A percentile compares a stretch with the other conserved stretches of the same genome.
phyloP scores from a whole-genome alignment of 2,113 vertebrate genomes.

The Mixornis gularis region DNA sequence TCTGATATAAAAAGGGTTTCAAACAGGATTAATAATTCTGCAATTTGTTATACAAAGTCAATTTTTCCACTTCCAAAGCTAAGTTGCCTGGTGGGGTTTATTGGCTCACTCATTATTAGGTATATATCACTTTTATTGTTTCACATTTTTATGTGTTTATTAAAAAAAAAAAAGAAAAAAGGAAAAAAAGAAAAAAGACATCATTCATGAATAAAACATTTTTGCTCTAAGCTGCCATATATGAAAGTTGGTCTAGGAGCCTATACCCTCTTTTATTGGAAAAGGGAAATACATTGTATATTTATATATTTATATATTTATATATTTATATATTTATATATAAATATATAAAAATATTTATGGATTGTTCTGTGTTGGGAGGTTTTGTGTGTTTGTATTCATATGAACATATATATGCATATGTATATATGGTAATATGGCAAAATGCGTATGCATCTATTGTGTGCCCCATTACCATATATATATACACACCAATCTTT shows the following conservation, averaged over 20 bases:
- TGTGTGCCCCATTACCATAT: not conserved
- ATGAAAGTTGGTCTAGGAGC: conserved; percentile 62
- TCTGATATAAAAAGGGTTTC: conserved; percentile 68
- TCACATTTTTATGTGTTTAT: conserved; percentile 76
- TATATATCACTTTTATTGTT: conserved; percentile 77
- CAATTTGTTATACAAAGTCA: conserved; percentile 76
- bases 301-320: not conserved
- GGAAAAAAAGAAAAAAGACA: not conserved
- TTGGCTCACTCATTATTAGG: conserved; percentile 72
- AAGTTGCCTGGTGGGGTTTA: conserved; percentile 72
- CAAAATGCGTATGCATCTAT: not conserved
- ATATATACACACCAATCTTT: not conserved
- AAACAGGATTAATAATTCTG: conserved; percentile 72
- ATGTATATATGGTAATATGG: conserved; percentile 32
- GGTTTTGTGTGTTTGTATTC: not conserved
- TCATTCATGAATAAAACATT: conserved; percentile 72
- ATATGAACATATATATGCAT: conserved; percentile 7
- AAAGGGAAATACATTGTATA: conserved; percentile 34
- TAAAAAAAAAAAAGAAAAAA: not conserved
- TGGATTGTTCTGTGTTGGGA: not conserved
- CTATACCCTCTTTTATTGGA: conserved; percentile 51
- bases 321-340: not conserved
- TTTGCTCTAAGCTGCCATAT: conserved; percentile 64
- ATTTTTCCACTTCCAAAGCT: conserved; percentile 69
- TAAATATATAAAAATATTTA: no score